phyloP scores from a whole-genome alignment of 2,888 invertebrate species.

The Chaetoderma sp. region DNA sequence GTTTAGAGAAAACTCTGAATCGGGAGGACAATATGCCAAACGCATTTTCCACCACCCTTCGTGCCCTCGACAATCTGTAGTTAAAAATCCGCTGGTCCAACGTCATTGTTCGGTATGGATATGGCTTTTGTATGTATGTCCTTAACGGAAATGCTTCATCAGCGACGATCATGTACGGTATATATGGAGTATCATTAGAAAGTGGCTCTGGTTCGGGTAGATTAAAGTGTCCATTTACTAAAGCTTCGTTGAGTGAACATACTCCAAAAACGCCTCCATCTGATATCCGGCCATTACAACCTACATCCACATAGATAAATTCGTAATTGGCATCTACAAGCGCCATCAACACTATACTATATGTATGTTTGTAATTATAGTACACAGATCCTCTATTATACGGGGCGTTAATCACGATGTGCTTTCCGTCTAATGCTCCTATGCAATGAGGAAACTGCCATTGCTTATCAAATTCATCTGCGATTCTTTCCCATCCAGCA shows the following conservation, averaged over 20 bases:
- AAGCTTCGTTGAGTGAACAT: background rate
- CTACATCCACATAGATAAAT: background rate
- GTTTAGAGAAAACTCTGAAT: conserved; percentile 6
- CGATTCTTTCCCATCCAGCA: background rate
- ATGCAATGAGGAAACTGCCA: background rate
- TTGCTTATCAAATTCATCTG: background rate
- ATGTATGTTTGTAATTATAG: background rate
- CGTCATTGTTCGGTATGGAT: background rate
- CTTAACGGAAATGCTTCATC: conserved; percentile 13
- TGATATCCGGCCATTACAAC: conserved; percentile 3
- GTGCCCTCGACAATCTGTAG: background rate
- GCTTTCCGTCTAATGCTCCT: background rate
- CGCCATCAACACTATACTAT: background rate
- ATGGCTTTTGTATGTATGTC: background rate
- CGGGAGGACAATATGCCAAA: background rate
- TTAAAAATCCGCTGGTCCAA: conserved; percentile 11
- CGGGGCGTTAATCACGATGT: background rate
- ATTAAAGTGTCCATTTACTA: too few species aligned
- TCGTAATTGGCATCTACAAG: background rate
- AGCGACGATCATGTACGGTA: conserved; percentile 2
- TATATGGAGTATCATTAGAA: too few species aligned
- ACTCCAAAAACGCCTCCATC: conserved; percentile 9
- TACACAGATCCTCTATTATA: background rate
- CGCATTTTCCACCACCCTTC: background rate
- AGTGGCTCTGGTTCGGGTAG: too few species aligned